Evolutionary conservation across 92 coral and sea anemone genomes (phyloP).

Genomic region (Galaxea fascicularis): DNA sequence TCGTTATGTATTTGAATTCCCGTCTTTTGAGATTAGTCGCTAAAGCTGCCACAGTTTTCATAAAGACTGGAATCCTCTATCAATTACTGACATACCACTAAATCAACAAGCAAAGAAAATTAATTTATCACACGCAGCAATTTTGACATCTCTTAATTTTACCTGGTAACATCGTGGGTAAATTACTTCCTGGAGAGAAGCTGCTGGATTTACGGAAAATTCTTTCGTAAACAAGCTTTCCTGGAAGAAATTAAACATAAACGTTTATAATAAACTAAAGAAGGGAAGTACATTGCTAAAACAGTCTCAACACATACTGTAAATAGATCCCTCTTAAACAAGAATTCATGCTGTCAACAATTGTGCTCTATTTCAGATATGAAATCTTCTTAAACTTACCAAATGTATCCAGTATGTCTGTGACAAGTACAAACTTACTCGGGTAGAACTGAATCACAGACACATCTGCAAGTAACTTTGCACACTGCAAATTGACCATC

Average conservation of each 20-base stretch:
- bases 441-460: constrained; percentile 96
- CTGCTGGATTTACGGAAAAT: constrained; percentile 87
- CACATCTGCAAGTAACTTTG: constrained; percentile 93
- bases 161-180: constrained; percentile 96
- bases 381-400: constrained; percentile 71
- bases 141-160: neutral
- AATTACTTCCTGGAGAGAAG: constrained; percentile 86
- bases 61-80: no score
- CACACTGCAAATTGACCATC: constrained; percentile 76
- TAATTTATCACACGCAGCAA: no score
- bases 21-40: no score
- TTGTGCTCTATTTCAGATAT: no score
- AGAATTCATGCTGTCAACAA: no score
- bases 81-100: neutral
- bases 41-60: no score
- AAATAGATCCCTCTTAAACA: no score
- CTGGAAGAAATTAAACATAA: constrained; percentile 44
- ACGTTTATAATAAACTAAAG: neutral
- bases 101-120: neutral
- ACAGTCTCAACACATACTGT: no score
- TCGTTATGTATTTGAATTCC: no score
- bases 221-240: constrained; percentile 92
- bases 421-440: constrained; percentile 98
- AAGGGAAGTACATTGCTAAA: no score
- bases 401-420: constrained; percentile 98